Evolutionary conservation across 2,888 invertebrate species (phyloP), one percentile per base, ranked within the genome.

Genomic region (Luperina nickerlii): DNA sequence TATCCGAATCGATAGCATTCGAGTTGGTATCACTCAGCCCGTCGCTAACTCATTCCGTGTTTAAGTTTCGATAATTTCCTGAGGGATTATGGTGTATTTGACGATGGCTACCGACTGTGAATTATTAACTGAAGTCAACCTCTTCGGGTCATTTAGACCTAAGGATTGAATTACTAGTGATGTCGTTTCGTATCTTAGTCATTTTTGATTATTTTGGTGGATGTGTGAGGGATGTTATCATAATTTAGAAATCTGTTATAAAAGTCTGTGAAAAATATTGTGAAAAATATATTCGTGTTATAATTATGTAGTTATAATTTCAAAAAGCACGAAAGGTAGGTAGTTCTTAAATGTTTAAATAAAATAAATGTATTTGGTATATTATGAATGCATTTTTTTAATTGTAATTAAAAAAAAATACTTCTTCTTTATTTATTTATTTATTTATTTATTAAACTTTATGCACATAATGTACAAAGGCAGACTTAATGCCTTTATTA

Each of bases 21-120:
- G 79, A 90, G 87, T 91, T 91, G 89, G 84, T 92, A 94, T 92
- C 90, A 91, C 91, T 88, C 88, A 89, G 88, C 90, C 91, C 91
- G 85, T 91, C 92, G 73, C 86, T 85, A 88, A 88, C 85, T 91
- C 92, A 91, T 94, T 94, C 93, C 90, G 84, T 93, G 94, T 95
- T 95, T 95, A 95, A 95, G 95, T 95, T 95, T 94, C 93, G 91
- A 94, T 95, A 94, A 96, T 96, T 96, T 96, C 96, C 96, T 95
- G 81, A 45, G 95, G 95, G 96, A 95, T 90, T 89, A 88, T 81
- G 83, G 92, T 93, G 92, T 94, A 92, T 95, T 95, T 95, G 94
- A 93, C 91, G 95, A 95, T 94, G 92, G 90, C 91, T 91, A 92
- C 90, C 87, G 90, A 90, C 92, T 89, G 89, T 95, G 93, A 95